Evolutionary conservation across 2,113 vertebrate species (phyloP), one percentile per base, ranked within the genome.

Genomic region (Paralichthys olivaceus): DNA sequence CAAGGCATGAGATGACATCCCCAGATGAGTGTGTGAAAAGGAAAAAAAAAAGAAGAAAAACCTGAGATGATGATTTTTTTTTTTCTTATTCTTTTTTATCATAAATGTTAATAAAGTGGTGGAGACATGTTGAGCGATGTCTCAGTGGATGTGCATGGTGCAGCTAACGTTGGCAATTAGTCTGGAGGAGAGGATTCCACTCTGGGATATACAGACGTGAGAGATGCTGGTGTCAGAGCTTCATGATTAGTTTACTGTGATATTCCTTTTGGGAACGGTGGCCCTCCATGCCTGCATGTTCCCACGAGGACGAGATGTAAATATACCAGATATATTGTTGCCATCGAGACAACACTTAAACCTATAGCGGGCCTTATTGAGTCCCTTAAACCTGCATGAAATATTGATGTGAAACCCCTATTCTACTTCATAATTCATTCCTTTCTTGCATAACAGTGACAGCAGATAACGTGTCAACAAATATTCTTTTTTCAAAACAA

Each of bases 301-400:
- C 93, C 91, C 90, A 83, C 14, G 90, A 89, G 90, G 80, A 66
- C 28, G 65, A 78, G 75, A 92, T 92, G 91, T 94, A 94, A 95
- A 95, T 93, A 93, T 80, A 86, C 81, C 29, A 66, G 71, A 75
- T 91, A 86, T 84, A 79, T 87, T 80, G 92, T 91, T 86, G 80
- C 86, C 84, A 91, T 91, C 90, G 91, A 91, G 85, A 91, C 89
- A 67, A 76, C 77, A 87, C 87, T 84, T 84, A 75, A 87, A 72
- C 79, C 80, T 87, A 63, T 67, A 84, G 80, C 71, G 26, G 55
- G 80, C 78, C 77, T 86, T 75, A 87, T 77, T 81, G 78, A 77
- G 74, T 69, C 72, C 73, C 82, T 79, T 55, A 70, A 85, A 85
- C 74, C 78, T 53, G 28, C 71, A 78, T 89, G 72, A 87, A 88